Evolutionary conservation across 2,797 vertebrate species (phyloP), one percentile per base, ranked within the genome.

Genomic region (Gymnoscopelus microlampas): DNA sequence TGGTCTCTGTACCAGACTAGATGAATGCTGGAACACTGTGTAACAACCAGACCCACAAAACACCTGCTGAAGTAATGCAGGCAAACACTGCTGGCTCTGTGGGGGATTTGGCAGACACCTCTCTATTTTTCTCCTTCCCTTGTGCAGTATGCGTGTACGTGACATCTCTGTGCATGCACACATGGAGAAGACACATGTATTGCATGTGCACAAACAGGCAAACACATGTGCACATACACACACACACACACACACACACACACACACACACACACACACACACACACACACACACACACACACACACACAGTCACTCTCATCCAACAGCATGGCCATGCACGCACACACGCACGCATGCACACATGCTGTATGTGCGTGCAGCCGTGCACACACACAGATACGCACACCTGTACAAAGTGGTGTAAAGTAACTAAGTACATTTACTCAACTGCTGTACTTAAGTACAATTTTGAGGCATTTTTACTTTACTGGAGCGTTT

Each of bases 51-150:
- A 85, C 79, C 79, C 83, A 78, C 0, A 8, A 79, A 19, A 81
- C 82, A 85, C 85, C 86, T 85, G 86, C 82, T 39, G 71, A 78
- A 63, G 74, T 78, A 65, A 75, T 85, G 68, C 47, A 54, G 80
- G 78, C 70, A 71, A 81, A 81, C 73, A 71, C 59, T 53, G 50
- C 7, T 4, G 56, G 66, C 63, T 74, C 70, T 63, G 66, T 65
- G 76, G 66, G 51, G 63, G 67, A 68, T 68, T 29, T 68, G 64
- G 69, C 60, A 77, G 12, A 63, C 2, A 1, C 67, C 51, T 63
- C 26, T 32, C 4, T 29, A 11, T 39, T 53, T 60, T 35, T 13
- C 11, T 10, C 51, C 13, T 68, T 66, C 53, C 50, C 32, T 70
- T 51, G 29, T 26, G 35, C 51, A 10, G 32, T 0, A 50, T 14